Evolutionary conservation across 2,797 vertebrate genomes (phyloP).

Genomic region (Microctenopoma lineatum): DNA sequence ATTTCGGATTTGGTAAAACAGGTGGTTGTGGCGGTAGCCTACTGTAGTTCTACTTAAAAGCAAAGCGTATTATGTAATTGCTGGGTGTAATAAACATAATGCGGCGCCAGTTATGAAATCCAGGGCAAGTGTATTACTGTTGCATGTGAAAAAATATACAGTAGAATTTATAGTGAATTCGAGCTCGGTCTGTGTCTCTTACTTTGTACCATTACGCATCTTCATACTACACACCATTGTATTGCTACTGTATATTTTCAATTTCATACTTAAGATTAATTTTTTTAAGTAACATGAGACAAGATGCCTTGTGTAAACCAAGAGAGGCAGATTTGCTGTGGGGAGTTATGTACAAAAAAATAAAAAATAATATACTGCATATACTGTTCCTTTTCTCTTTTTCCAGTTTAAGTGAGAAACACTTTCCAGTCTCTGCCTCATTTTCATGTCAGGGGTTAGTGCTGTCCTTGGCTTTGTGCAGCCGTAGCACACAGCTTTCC

Average conservation of each 20-base stretch:
- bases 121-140: slow-evolving; percentile 31
- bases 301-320: background rate
- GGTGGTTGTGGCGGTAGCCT: slow-evolving; percentile 13
- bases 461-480: slow-evolving; percentile 16
- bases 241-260: background rate
- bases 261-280: no score
- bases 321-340: slow-evolving; percentile 20
- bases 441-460: slow-evolving; percentile 29
- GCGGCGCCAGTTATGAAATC: slow-evolving; percentile 26
- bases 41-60: slow-evolving; percentile 47
- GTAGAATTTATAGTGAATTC: slow-evolving; percentile 1
- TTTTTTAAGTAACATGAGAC: background rate
- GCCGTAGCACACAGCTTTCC: slow-evolving; percentile 16
- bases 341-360: background rate
- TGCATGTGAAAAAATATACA: slow-evolving; percentile 32
- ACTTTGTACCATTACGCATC: background rate
- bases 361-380: background rate
- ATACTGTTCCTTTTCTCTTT: background rate
- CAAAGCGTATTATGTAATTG: slow-evolving; percentile 66
- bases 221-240: background rate
- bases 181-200: background rate
- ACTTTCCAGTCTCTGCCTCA: slow-evolving; percentile 6
- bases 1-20: background rate
- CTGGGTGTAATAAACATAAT: slow-evolving; percentile 54
- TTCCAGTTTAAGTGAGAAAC: background rate